phyloP scores from a whole-genome alignment of 2,888 invertebrate genomes.

The Drosophila affinis region DNA sequence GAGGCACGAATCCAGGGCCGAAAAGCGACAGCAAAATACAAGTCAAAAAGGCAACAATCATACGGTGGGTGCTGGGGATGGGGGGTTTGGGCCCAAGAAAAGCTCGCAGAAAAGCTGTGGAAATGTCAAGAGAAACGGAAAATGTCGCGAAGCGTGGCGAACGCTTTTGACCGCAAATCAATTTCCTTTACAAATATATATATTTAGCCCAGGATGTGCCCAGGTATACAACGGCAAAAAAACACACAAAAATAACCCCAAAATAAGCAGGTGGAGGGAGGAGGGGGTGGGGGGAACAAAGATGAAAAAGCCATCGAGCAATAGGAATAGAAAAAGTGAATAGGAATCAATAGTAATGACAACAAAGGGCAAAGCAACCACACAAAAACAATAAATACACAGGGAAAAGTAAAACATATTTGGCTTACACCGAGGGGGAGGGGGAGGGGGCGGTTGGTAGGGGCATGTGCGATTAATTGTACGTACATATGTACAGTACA shows the following conservation, averaged over 20 bases:
- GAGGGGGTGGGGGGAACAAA: background rate
- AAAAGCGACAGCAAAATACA: background rate
- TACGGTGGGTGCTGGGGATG: no score
- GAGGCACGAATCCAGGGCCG: slow-evolving; percentile 16
- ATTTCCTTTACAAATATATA: slow-evolving; percentile 72
- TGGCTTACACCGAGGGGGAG: background rate
- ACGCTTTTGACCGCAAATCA: slow-evolving; percentile 61
- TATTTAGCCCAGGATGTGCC: slow-evolving; percentile 67
- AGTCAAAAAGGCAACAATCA: slow-evolving; percentile 23
- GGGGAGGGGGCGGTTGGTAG: no score
- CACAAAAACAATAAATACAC: slow-evolving; percentile 22
- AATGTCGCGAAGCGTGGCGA: slow-evolving; percentile 2
- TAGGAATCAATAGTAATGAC: slow-evolving; percentile 21
- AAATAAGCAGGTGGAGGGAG: slow-evolving; percentile 18
- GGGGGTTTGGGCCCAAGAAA: background rate
- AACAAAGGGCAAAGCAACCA: slow-evolving; percentile 1
- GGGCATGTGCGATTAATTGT: background rate
- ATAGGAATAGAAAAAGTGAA: background rate
- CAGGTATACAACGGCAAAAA: slow-evolving; percentile 21
- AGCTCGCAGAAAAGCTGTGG: background rate
- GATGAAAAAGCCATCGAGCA: background rate
- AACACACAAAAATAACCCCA: background rate
- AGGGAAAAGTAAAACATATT: background rate
- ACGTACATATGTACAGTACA: background rate
- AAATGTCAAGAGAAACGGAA: slow-evolving; percentile 14